Evolutionary conservation across 2,888 invertebrate species (phyloP).

Genomic region (Eupithecia exiguata): DNA sequence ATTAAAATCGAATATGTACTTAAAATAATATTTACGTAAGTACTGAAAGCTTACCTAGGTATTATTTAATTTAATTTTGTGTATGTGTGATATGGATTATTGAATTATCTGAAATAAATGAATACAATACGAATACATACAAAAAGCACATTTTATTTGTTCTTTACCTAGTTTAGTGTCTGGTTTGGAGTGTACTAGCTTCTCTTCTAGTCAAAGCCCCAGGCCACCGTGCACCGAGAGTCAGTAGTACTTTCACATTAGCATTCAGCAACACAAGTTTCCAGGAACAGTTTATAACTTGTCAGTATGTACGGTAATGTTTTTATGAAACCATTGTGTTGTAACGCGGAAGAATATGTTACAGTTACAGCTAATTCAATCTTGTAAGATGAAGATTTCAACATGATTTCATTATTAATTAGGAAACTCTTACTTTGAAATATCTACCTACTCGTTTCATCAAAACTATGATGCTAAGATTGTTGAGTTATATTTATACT

Average conservation of each 20-base stretch:
- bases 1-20: too few relatives aligned
- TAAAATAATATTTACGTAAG: too few relatives aligned
- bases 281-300: conserved; percentile 54
- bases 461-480: neutral
- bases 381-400: conserved; percentile 26
- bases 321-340: conserved; percentile 58
- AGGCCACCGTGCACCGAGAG: conserved; percentile 14
- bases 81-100: too few relatives aligned
- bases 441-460: neutral
- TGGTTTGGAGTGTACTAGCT: neutral
- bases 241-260: conserved; percentile 65
- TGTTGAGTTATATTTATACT: neutral
- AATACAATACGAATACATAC: too few relatives aligned
- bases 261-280: conserved; percentile 54
- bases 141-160: too few relatives aligned
- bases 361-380: conserved; percentile 29
- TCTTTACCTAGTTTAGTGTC: neutral
- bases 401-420: conserved; percentile 16
- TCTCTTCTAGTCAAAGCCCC: neutral
- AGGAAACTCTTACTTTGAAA: neutral
- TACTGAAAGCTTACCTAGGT: too few relatives aligned
- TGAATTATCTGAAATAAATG: too few relatives aligned
- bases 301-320: conserved; percentile 39
- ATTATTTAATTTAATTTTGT: too few relatives aligned
- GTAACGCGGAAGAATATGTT: conserved; percentile 38